Conservation (phyloP, 1,140 invertebrate genomes). For the Trichoplusia ni region DNA sequence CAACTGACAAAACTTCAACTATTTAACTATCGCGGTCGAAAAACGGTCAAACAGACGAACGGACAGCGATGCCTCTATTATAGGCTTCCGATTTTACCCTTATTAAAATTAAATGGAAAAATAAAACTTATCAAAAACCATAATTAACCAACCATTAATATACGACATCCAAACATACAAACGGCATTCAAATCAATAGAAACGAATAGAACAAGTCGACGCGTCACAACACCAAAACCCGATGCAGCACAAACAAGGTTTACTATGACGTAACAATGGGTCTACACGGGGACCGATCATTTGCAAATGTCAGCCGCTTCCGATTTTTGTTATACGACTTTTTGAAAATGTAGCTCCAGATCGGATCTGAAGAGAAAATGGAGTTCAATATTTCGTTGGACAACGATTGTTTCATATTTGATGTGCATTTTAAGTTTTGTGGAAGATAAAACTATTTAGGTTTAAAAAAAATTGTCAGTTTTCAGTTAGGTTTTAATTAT, state of each 20-base stretch:
- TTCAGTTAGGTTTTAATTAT: too few species aligned
- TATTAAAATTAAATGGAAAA: too few species aligned
- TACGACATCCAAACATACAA: neutral
- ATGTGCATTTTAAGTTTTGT: too few species aligned
- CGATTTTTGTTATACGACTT: slow-evolving; percentile 12
- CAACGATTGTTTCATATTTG: too few species aligned
- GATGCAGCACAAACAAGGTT: neutral
- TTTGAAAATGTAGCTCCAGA: neutral
- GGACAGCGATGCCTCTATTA: too few species aligned
- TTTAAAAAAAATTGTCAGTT: neutral
- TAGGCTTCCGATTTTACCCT: too few species aligned
- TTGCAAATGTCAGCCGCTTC: slow-evolving; percentile 19
- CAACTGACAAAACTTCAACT: neutral
- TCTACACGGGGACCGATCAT: neutral
- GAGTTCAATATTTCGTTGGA: neutral
- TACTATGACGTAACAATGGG: neutral
- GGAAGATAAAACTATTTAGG: too few species aligned
- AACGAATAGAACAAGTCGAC: neutral
- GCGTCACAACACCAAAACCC: neutral
- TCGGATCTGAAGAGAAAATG: neutral
- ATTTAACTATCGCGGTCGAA: too few species aligned
- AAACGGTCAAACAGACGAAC: too few species aligned
- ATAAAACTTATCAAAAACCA: too few species aligned
- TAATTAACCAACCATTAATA: too few species aligned
- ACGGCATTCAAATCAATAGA: neutral